These are phyloP conservation scores for Urosaurus nigricauda DNA, from an alignment of 2,797 vertebrate species.

Conservation along the genomic window DNA sequence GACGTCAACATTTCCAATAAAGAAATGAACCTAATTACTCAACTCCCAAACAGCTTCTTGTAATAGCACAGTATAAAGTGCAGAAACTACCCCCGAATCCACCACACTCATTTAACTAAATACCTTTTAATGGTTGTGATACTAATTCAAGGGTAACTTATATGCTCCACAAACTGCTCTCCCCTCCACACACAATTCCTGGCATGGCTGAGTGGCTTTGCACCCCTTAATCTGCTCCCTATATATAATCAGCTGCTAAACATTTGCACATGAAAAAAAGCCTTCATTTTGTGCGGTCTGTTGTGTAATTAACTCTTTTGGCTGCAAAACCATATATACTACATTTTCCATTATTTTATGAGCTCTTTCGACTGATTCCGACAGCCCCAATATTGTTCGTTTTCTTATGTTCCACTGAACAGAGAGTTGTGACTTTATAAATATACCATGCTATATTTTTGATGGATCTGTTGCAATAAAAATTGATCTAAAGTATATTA, in stretches of 20 bases:
- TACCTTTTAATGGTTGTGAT: conserved; percentile 24
- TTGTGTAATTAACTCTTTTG: conserved; percentile 30
- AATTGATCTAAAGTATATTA: background rate
- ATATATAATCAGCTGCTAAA: conserved; percentile 58
- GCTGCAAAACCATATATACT: background rate
- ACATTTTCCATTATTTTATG: conserved; percentile 24
- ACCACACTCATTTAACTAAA: conserved; percentile 41
- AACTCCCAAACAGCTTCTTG: conserved; percentile 26
- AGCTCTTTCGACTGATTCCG: background rate
- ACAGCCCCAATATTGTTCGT: background rate
- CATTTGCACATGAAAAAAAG: conserved; percentile 54
- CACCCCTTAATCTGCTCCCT: conserved; percentile 10
- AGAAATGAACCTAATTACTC: conserved; percentile 33
- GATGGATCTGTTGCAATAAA: background rate
- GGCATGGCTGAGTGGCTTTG: conserved; percentile 37
- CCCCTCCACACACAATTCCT: background rate
- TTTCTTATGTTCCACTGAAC: background rate
- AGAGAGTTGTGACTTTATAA: background rate
- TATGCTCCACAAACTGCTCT: conserved; percentile 37
- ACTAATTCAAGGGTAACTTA: conserved; percentile 9
- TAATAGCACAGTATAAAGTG: conserved; percentile 14
- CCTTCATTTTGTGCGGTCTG: background rate
- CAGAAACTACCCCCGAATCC: conserved; percentile 14
- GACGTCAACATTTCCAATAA: conserved; percentile 32
- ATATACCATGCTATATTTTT: background rate